Percentiles rank a stretch among this genome's conserved stretches.
These are phyloP conservation scores for Andrena dorsata DNA, from an alignment of 2,888 invertebrate species.

Conservation along the genomic window DNA sequence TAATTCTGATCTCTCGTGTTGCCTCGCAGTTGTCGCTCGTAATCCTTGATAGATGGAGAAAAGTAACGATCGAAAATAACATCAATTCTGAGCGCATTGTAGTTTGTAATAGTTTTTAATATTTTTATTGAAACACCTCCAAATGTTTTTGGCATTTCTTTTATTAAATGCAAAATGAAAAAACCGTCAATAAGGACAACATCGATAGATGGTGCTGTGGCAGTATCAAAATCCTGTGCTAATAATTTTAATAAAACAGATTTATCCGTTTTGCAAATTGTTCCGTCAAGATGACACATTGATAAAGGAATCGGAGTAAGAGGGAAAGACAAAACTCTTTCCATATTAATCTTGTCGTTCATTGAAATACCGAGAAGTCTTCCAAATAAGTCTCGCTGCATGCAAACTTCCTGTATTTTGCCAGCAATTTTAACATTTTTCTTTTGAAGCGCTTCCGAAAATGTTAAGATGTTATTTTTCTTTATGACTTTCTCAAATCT, in stretches of 20 bases:
- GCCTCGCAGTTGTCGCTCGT: neutral
- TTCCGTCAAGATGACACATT: neutral
- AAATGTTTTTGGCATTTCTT: neutral
- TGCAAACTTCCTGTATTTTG: neutral
- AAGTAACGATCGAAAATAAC: neutral
- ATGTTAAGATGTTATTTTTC: neutral
- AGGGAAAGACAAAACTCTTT: neutral
- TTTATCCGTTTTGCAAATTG: neutral
- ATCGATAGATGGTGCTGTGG: neutral
- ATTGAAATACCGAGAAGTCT: neutral
- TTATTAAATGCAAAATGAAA: neutral
- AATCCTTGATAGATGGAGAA: neutral
- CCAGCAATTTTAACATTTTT: neutral
- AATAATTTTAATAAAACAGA: neutral
- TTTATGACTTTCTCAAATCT: too few species aligned
- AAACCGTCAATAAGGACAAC: neutral
- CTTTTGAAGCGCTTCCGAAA: neutral
- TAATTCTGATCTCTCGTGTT: neutral
- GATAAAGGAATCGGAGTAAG: neutral
- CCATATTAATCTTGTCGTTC: neutral
- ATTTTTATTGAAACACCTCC: neutral
- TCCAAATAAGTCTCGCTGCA: constrained; percentile 1
- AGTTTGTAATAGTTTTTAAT: neutral
- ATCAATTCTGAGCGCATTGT: neutral
- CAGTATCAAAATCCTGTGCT: neutral